Conservation (phyloP, 2,797 vertebrate genomes). For the Hydrolagus colliei region DNA sequence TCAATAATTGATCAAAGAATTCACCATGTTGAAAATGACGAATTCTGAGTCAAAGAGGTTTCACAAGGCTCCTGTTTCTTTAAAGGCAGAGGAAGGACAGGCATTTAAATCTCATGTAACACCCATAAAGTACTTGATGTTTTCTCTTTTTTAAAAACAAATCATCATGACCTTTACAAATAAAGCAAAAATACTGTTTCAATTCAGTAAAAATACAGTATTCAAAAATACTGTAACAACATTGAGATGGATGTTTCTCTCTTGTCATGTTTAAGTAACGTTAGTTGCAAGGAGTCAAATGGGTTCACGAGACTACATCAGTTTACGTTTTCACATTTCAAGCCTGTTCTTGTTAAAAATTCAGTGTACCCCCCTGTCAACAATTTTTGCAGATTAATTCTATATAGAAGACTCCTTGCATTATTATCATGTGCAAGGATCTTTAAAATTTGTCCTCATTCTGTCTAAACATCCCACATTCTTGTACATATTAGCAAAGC, state of each 20-base stretch:
- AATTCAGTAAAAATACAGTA: not conserved
- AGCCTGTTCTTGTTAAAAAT: slow-evolving; percentile 13
- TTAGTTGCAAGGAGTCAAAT: not conserved
- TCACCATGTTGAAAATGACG: not conserved
- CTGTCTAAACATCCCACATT: not conserved
- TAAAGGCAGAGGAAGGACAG: not conserved
- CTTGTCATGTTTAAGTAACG: not conserved
- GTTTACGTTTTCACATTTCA: not conserved
- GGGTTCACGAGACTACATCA: not conserved
- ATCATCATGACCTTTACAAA: not conserved
- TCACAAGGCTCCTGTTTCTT: not conserved
- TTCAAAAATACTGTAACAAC: not conserved
- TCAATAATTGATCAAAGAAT: not conserved
- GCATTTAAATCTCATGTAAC: not conserved
- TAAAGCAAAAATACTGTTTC: not conserved
- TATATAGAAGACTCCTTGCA: not conserved
- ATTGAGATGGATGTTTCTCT: slow-evolving; percentile 9
- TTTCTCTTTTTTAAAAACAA: not conserved
- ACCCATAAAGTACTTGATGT: not conserved
- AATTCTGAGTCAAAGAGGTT: not conserved
- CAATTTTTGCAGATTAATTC: not conserved
- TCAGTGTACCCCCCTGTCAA: not conserved
- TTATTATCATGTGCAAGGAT: too few species aligned
- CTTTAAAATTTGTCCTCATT: not conserved
- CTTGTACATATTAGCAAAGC: not conserved